Conservation (phyloP, 2,113 vertebrate species). For the Apaloderma vittatum region DNA sequence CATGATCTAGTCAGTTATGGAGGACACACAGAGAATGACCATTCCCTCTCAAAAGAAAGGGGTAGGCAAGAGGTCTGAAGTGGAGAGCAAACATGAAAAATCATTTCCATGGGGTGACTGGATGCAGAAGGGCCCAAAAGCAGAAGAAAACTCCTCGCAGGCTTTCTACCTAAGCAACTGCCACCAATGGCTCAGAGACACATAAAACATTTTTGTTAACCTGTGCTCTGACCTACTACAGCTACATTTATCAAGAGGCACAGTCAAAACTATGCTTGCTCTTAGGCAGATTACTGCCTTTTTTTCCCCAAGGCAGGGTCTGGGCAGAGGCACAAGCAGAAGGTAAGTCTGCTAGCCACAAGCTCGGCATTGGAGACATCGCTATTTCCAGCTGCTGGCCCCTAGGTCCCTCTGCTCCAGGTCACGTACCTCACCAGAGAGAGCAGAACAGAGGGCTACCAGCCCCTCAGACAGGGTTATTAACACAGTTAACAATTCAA, state of each 20-base stretch:
- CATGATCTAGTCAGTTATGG: not conserved
- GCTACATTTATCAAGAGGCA: accelerated
- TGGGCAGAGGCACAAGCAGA: not conserved
- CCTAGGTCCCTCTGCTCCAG: not conserved
- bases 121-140: not conserved
- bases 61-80: not conserved
- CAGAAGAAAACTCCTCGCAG: not conserved
- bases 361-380: not conserved
- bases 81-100: accelerated
- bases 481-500: not conserved
- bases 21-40: not conserved
- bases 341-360: accelerated
- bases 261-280: not conserved
- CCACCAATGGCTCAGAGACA: not conserved
- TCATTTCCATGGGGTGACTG: not conserved
- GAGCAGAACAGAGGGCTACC: not conserved
- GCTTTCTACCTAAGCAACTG: not conserved
- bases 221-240: no score
- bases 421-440: accelerated
- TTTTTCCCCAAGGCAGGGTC: not conserved
- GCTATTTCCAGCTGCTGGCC: not conserved
- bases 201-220: not conserved
- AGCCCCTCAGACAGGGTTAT: not conserved
- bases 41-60: not conserved
- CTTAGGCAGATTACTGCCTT: not conserved